Conservation (phyloP, 2,113 vertebrate genomes). For the Oncorhynchus tshawytscha region DNA sequence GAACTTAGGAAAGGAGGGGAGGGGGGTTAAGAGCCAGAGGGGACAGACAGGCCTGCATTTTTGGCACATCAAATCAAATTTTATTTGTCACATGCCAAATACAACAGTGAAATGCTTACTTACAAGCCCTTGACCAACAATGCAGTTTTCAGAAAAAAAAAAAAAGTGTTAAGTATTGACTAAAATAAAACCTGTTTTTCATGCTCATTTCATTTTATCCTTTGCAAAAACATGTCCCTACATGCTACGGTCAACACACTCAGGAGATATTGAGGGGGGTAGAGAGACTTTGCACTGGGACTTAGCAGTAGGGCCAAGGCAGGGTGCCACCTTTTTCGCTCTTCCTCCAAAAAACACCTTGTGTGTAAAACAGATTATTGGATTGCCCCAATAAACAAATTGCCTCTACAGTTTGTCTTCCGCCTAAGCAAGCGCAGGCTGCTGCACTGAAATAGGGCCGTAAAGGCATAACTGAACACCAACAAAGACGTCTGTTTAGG, state of each 20-base stretch:
- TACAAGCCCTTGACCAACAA: too few species aligned
- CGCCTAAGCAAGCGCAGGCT: conserved; percentile 4
- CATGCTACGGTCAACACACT: neutral
- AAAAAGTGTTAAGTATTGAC: too few species aligned
- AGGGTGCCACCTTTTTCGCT: conserved; percentile 9
- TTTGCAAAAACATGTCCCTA: neutral
- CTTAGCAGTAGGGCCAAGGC: neutral
- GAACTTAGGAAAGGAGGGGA: too few species aligned
- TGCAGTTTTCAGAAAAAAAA: too few species aligned
- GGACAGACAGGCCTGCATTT: too few species aligned
- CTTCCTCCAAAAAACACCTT: conserved; percentile 2
- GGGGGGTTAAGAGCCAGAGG: too few species aligned
- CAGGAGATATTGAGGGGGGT: neutral
- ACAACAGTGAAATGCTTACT: too few species aligned
- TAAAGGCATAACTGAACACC: conserved; percentile 52
- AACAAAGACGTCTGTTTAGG: conserved; percentile 29
- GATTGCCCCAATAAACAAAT: conserved; percentile 56
- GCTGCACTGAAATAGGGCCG: conserved; percentile 37
- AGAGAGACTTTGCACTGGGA: conserved; percentile 4
- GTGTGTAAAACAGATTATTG: conserved; percentile 33
- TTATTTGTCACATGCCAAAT: too few species aligned
- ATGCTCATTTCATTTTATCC: neutral
- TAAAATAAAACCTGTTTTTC: neutral
- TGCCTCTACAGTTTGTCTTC: conserved; percentile 30
- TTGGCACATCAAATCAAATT: neutral